Conservation (phyloP, 2,797 vertebrate species). For the Cirrhinus molitorella region DNA sequence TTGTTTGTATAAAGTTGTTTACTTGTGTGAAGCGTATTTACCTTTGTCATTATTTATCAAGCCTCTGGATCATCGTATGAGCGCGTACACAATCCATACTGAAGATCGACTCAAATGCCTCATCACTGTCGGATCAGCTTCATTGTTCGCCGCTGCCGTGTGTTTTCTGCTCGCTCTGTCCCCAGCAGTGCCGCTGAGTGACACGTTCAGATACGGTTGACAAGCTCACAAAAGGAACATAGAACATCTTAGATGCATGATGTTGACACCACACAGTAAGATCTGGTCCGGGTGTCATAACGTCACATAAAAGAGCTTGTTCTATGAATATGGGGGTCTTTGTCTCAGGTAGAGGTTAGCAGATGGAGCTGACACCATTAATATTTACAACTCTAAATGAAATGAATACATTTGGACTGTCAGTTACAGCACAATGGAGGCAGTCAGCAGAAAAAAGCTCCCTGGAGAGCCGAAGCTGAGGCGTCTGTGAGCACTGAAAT, state of each 20-base stretch:
- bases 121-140: conserved; percentile 43
- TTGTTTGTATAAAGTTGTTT: conserved; percentile 37
- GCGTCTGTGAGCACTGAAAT: conserved; percentile 57
- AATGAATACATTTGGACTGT: conserved; percentile 64
- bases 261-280: conserved; percentile 61
- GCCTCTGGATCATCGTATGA: conserved; percentile 3
- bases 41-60: conserved; percentile 6
- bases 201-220: conserved; percentile 56
- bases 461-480: conserved; percentile 54
- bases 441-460: conserved; percentile 60
- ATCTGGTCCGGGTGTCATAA: conserved; percentile 56
- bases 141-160: conserved; percentile 51
- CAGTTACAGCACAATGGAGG: conserved; percentile 62
- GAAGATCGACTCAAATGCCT: conserved; percentile 38
- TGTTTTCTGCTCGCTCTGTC: conserved; percentile 47
- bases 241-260: conserved; percentile 47
- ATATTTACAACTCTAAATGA: conserved; percentile 67
- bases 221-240: conserved; percentile 58
- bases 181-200: conserved; percentile 53
- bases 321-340: conserved; percentile 55
- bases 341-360: conserved; percentile 64
- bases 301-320: conserved; percentile 59
- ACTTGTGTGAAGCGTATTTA: conserved; percentile 28
- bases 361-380: conserved; percentile 67
- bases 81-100: background rate